Conservation (phyloP, 2,113 vertebrate genomes). For the Hemibagrus wyckioides region DNA sequence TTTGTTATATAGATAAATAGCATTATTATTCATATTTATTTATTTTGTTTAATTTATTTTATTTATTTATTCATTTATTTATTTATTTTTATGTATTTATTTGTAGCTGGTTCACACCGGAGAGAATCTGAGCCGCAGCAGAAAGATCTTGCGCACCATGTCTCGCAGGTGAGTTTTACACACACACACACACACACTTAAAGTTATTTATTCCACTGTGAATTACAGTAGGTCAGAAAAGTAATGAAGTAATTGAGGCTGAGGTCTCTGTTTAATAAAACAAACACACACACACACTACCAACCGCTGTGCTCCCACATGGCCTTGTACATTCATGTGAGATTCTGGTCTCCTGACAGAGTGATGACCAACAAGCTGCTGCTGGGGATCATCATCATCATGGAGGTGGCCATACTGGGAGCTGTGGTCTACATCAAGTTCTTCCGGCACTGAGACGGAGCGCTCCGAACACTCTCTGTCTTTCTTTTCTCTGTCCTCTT, state of each 20-base stretch:
- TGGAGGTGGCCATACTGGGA: constrained; percentile 89
- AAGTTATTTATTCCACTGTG: background rate
- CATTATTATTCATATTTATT: background rate
- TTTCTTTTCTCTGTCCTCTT: constrained; percentile 12
- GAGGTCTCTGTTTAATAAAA: too few relatives aligned
- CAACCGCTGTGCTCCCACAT: background rate
- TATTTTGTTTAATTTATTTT: background rate
- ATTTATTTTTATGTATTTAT: background rate
- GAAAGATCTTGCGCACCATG: constrained; percentile 91
- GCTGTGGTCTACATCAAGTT: constrained; percentile 92
- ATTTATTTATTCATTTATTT: too few relatives aligned
- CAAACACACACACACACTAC: background rate
- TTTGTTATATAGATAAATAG: background rate
- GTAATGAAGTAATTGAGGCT: too few relatives aligned
- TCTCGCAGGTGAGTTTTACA: constrained; percentile 82
- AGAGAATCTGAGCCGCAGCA: constrained; percentile 91
- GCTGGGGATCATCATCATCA: constrained; percentile 85
- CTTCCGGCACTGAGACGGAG: constrained; percentile 68
- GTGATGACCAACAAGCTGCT: constrained; percentile 92
- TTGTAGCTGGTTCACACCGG: constrained; percentile 86
- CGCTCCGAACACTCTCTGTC: background rate
- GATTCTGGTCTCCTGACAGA: constrained; percentile 65
- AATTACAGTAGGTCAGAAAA: too few relatives aligned
- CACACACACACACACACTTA: background rate
- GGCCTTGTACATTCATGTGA: too few relatives aligned